These are phyloP conservation scores for Drosophila lutescens DNA, from an alignment of 2,888 invertebrate genomes.

Conservation along the genomic window DNA sequence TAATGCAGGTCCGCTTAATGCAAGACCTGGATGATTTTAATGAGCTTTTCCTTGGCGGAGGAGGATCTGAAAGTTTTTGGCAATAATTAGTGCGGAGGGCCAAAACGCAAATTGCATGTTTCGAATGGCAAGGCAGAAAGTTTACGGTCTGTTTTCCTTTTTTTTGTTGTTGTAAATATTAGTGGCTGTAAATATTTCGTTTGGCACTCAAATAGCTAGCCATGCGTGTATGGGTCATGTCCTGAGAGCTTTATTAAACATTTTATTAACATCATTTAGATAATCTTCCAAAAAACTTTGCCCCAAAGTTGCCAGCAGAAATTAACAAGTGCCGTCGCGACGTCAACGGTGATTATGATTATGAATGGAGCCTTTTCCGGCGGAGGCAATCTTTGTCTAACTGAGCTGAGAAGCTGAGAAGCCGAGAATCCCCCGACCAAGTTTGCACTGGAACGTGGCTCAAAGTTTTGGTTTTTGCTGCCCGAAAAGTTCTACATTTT, in stretches of 20 bases:
- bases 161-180: conserved; percentile 6
- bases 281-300: conserved; percentile 40
- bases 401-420: not conserved
- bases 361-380: conserved; percentile 21
- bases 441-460: conserved; percentile 36
- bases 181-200: not conserved
- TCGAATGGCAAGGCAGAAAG: conserved; percentile 47
- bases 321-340: conserved; percentile 41
- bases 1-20: conserved; percentile 46
- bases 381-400: conserved; percentile 22
- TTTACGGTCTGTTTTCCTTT: not conserved
- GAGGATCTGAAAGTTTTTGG: conserved; percentile 25
- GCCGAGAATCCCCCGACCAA: conserved; percentile 4
- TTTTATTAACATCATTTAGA: conserved; percentile 55
- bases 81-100: conserved; percentile 30
- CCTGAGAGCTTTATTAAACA: conserved; percentile 27
- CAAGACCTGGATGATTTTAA: conserved; percentile 61
- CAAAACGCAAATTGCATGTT: conserved; percentile 46
- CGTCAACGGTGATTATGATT: conserved; percentile 36
- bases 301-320: conserved; percentile 35
- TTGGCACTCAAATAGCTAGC: not conserved
- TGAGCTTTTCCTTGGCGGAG: conserved; percentile 59
- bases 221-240: conserved; percentile 18
- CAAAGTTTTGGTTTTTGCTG: conserved; percentile 33
- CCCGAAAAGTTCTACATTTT: conserved; percentile 40